Evolutionary conservation across 2,113 vertebrate species (phyloP).

Genomic region (Calonectris borealis): DNA sequence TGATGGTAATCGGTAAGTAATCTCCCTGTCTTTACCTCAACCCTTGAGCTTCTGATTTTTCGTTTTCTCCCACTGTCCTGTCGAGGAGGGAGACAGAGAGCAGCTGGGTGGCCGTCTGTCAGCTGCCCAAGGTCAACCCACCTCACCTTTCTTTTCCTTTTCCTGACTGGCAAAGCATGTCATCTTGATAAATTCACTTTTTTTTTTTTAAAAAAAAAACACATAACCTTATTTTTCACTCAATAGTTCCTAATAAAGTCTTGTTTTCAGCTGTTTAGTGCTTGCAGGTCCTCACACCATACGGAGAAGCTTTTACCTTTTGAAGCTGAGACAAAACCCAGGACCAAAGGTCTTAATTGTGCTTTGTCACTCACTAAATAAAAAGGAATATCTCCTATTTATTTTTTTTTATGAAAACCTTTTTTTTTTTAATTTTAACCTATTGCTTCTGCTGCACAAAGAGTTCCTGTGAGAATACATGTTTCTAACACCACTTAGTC

Average conservation of each 20-base stretch:
- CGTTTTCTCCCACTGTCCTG: neutral
- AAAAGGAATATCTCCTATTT: neutral
- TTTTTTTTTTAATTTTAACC: neutral
- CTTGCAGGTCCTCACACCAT: neutral
- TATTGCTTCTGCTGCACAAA: neutral
- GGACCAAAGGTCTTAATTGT: neutral
- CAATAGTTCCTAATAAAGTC: neutral
- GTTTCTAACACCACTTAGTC: neutral
- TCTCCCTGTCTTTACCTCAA: neutral
- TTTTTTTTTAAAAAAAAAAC: neutral
- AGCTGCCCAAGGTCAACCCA: neutral
- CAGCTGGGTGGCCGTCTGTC: neutral
- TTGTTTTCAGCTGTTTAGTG: neutral
- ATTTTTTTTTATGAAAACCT: neutral
- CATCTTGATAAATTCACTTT: neutral
- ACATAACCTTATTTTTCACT: neutral
- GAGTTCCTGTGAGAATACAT: neutral
- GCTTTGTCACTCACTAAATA: neutral
- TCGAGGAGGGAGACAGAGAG: neutral
- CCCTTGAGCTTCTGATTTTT: neutral
- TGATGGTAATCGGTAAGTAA: accelerated
- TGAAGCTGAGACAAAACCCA: neutral
- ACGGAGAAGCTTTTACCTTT: neutral
- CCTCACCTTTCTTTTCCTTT: neutral
- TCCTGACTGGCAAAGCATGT: neutral